Conservation (phyloP, 2,888 invertebrate genomes). For the Pyrrhosoma nymphula region DNA sequence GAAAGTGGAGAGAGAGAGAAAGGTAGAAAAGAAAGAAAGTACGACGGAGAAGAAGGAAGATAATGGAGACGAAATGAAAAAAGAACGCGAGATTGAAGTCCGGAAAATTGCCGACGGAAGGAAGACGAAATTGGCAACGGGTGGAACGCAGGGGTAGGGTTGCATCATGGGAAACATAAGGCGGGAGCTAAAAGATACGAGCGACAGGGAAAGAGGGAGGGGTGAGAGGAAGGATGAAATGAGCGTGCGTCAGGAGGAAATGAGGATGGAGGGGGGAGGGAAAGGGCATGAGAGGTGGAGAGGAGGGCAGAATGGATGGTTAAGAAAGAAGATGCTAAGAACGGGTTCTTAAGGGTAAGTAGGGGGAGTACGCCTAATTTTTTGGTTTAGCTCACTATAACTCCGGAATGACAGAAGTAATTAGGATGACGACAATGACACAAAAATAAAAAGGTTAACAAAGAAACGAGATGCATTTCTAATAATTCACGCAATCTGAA, state of each 20-base stretch:
- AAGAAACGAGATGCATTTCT: no score
- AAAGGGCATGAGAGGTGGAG: not conserved
- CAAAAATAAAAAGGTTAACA: no score
- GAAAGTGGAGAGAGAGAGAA: no score
- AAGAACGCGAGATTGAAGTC: constrained; percentile 4
- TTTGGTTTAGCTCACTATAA: no score
- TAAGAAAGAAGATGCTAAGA: no score
- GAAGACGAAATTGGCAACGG: not conserved
- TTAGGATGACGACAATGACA: no score
- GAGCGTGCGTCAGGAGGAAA: constrained; percentile 41
- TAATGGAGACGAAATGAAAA: constrained; percentile 11
- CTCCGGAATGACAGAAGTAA: no score
- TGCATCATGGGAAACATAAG: not conserved
- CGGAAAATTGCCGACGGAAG: not conserved
- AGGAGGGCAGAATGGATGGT: no score
- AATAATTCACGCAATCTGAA: no score
- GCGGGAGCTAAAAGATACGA: not conserved
- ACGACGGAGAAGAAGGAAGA: not conserved
- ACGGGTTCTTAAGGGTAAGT: no score
- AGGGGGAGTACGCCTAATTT: no score
- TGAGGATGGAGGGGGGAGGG: not conserved
- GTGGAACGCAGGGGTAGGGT: not conserved
- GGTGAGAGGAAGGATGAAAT: constrained; percentile 10
- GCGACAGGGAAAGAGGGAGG: constrained; percentile 32
- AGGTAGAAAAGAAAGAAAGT: not conserved